Base-by-base conservation (phyloP, 2,888 invertebrate genomes). In the Lampropteryx suffumata region DNA sequence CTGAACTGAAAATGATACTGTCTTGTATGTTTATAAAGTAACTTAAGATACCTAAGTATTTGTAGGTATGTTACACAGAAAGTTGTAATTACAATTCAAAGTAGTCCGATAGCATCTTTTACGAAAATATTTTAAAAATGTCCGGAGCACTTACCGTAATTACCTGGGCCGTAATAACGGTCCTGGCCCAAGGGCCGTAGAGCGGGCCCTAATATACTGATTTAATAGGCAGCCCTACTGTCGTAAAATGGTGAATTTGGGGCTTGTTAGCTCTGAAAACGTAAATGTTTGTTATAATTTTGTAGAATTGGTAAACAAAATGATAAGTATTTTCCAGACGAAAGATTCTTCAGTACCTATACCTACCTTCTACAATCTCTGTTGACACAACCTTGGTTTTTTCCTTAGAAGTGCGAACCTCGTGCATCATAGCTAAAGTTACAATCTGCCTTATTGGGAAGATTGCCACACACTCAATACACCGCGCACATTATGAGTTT, bases 231-330 rank as follows among this genome's bases (percentile, higher is more conserved):
- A 26, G 24, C 30, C 40, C 36, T 14, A 21, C 30, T 26, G 14
- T 47, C 40, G 34, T 47, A 40, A 47, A 47, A 34, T 35, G 49
- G 11, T 12, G 27, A 49, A 42, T 49, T 49, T 37, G 26, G n/a
- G 27, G 30, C 41, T 48, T 42, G 30, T 42, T 41, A 41, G 26
- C 36, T 11, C 30, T 30, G 13, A 37, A 42, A 49, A 49, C 37
- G 49, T 37, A 42, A 49, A 49, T 49, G 36, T 49, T 42, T 49
- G 36, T 36, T 37, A 37, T 47, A 37, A 35, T 47, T 41, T 34
- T 10, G 40, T 29, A 7, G 34, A 29, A 14, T 47, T 40, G 11
- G 28, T 34, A 8, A 39, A 34, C 13, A 29, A 29, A 47, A 47
- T 47, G 35, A 35, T 33, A 42, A 14, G 33, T 42, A 27, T 33